Conservation (phyloP, 2,888 invertebrate genomes). For the Lissonota sp. region DNA sequence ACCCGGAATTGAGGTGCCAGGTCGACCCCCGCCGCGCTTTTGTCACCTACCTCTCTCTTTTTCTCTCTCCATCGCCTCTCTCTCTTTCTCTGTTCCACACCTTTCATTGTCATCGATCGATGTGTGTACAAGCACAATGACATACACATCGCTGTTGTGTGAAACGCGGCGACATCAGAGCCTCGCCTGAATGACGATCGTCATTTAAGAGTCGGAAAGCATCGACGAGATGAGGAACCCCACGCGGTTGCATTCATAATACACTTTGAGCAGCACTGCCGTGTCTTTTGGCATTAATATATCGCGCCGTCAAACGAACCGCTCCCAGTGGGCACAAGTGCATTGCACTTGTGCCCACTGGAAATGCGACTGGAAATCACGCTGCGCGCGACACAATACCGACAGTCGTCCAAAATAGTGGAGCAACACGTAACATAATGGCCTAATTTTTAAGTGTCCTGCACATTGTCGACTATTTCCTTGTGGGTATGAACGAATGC, state of each 20-base stretch:
- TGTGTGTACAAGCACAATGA: not conserved
- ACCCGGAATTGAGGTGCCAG: conserved; percentile 27
- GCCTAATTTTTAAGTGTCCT: not conserved
- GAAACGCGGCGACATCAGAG: conserved; percentile 54
- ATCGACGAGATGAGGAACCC: conserved; percentile 24
- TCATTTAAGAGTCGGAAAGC: conserved; percentile 35
- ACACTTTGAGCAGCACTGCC: conserved; percentile 5
- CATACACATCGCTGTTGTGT: conserved; percentile 19
- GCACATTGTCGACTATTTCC: not conserved
- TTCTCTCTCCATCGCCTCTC: conserved; percentile 17
- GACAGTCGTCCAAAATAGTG: conserved; percentile 13
- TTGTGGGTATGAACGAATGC: not conserved
- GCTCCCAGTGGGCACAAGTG: conserved; percentile 45
- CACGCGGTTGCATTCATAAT: not conserved
- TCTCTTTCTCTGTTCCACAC: conserved; percentile 18
- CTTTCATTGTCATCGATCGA: conserved; percentile 30
- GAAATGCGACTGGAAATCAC: conserved; percentile 16
- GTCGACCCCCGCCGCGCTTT: conserved; percentile 49
- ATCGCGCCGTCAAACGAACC: conserved; percentile 36
- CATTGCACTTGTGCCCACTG: conserved; percentile 42
- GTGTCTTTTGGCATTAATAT: conserved; percentile 1
- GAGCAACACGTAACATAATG: conserved; percentile 15
- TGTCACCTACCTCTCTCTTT: conserved; percentile 3
- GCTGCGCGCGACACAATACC: conserved; percentile 15
- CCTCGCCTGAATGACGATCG: conserved; percentile 8